Conservation (phyloP, 2,113 vertebrate genomes). For the Loxodonta africana region DNA sequence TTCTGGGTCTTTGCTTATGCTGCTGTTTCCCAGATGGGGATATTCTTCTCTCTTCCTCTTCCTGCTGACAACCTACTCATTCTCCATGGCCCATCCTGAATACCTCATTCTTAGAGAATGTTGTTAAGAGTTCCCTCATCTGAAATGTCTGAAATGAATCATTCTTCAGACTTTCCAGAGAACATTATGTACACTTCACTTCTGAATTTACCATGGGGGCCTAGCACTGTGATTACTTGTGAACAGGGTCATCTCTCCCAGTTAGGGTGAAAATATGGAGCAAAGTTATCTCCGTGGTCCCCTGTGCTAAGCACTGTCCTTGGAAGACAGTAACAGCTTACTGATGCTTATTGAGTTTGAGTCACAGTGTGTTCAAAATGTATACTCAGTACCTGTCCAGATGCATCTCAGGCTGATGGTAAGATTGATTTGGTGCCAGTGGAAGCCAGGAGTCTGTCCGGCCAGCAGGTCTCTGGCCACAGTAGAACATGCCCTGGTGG, state of each 20-base stretch:
- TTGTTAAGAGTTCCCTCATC: neutral
- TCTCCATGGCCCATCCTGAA: neutral
- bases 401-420: neutral
- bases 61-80: neutral
- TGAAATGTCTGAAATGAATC: neutral
- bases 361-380: neutral
- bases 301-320: neutral
- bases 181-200: neutral
- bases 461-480: neutral
- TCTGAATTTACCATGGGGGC: neutral
- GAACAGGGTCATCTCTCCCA: neutral
- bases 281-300: neutral
- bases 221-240: neutral
- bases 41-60: neutral
- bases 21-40: neutral
- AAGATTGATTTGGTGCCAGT: neutral
- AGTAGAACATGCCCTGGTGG: neutral
- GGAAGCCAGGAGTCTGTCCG: neutral
- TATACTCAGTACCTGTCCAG: neutral
- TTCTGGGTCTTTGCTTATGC: neutral
- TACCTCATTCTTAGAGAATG: neutral
- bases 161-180: neutral
- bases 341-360: neutral
- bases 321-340: constrained; percentile 1
- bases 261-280: neutral